phyloP scores from a whole-genome alignment of 1,140 invertebrate species.

The Drosophila melanica region DNA sequence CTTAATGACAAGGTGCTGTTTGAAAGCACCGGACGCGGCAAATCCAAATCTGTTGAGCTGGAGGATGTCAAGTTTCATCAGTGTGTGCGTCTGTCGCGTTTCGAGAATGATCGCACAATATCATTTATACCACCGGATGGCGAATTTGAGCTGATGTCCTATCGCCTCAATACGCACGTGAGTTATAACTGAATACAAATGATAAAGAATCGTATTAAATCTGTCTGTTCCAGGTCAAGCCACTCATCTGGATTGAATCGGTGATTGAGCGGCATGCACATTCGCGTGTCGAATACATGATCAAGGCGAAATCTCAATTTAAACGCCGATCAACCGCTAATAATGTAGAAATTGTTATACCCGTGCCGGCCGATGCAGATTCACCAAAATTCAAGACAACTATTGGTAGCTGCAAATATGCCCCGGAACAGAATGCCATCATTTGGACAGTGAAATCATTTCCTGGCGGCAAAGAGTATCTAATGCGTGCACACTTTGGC shows the following conservation, averaged over 20 bases:
- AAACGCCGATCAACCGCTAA: conserved; percentile 99
- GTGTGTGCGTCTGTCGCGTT: conserved; percentile 97
- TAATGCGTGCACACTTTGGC: conserved; percentile 99
- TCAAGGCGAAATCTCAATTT: conserved; percentile 99
- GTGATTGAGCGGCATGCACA: conserved; percentile 99
- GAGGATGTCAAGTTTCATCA: conserved; percentile 99
- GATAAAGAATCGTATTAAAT: conserved; percentile 1
- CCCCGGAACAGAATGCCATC: conserved; percentile 98
- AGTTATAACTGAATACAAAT: conserved; percentile 64
- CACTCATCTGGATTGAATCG: conserved; percentile 99
- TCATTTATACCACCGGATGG: conserved; percentile 99
- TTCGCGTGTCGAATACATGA: conserved; percentile 99
- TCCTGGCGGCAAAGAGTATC: conserved; percentile 99
- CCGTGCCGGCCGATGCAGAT: conserved; percentile 98
- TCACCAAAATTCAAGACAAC: conserved; percentile 99
- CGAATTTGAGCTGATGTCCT: conserved; percentile 99
- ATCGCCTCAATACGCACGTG: conserved; percentile 98
- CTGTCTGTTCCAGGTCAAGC: conserved; percentile 89
- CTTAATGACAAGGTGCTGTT: conserved; percentile 99
- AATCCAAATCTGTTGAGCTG: conserved; percentile 99
- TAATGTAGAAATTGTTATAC: conserved; percentile 99
- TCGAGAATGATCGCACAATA: conserved; percentile 99
- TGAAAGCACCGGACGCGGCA: conserved; percentile 98
- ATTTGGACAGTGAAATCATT: conserved; percentile 99
- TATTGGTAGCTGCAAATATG: conserved; percentile 98